Evolutionary conservation across 2,797 vertebrate genomes (phyloP).

Genomic region (Mionectes olivaceus): DNA sequence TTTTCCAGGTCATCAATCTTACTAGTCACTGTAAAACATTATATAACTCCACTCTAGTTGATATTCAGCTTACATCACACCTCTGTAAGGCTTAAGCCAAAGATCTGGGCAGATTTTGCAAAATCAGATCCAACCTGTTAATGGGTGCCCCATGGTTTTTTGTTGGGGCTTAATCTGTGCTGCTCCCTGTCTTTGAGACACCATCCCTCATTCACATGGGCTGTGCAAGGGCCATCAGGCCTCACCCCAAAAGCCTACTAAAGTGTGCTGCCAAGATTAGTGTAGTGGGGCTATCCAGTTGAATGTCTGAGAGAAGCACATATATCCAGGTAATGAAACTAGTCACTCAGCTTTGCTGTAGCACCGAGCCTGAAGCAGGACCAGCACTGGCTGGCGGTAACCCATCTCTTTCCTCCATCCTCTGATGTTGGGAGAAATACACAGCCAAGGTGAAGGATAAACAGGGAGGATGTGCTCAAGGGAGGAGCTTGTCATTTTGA

Average conservation of each 20-base stretch:
- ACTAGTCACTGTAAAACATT: conserved; percentile 36
- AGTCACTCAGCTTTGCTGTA: not conserved
- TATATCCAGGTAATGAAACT: not conserved
- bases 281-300: not conserved
- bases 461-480: not conserved
- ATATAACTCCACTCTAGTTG: conserved; percentile 44
- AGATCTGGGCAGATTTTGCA: conserved; percentile 16
- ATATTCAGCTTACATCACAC: conserved; percentile 1
- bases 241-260: not conserved
- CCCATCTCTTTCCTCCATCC: not conserved
- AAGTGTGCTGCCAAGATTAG: not conserved
- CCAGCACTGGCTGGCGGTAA: fast-evolving
- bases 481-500: fast-evolving
- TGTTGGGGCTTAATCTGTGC: not conserved
- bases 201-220: not conserved
- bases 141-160: not conserved
- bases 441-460: not conserved
- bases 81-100: conserved; percentile 27
- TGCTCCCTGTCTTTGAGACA: not conserved
- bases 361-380: not conserved
- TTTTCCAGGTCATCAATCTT: conserved; percentile 72
- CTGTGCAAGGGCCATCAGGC: not conserved
- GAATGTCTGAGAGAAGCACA: not conserved
- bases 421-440: not conserved
- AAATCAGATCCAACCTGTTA: not conserved